These are phyloP conservation scores for Drosophila paracracens DNA, from an alignment of 2,888 invertebrate genomes.

Conservation along the genomic window DNA sequence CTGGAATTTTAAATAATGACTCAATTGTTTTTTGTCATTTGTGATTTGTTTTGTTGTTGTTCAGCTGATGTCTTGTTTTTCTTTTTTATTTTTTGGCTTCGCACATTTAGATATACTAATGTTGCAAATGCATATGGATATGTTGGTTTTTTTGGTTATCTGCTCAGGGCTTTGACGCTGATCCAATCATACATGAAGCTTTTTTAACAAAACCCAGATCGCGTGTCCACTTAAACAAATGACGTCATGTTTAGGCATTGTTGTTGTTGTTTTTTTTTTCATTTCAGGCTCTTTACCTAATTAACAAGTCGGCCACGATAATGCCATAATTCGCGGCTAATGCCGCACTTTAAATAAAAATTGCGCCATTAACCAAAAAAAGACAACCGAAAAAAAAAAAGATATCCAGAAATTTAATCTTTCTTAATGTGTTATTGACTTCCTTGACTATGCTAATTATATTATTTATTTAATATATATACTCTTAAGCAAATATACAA, in stretches of 20 bases:
- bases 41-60: constrained; percentile 1
- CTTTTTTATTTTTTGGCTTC: background rate
- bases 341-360: constrained; percentile 53
- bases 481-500: too few relatives aligned
- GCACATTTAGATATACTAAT: background rate
- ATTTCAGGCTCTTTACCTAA: constrained; percentile 43
- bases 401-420: constrained; percentile 36
- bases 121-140: background rate
- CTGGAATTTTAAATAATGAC: constrained; percentile 68
- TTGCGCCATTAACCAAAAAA: constrained; percentile 51
- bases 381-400: background rate
- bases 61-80: constrained; percentile 1
- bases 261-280: constrained; percentile 3
- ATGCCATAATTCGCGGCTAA: constrained; percentile 31
- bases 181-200: constrained; percentile 2
- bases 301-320: constrained; percentile 43
- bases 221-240: background rate
- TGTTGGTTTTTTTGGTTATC: background rate
- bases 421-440: background rate
- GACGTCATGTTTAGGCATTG: constrained; percentile 31
- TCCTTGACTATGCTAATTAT: constrained; percentile 4
- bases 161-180: constrained; percentile 37
- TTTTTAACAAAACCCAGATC: background rate
- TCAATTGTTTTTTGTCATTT: constrained; percentile 25
- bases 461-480: background rate